Evolutionary conservation across 2,113 vertebrate genomes (phyloP), one percentile per base, ranked within the genome.

Genomic region (Rhinogobius similis): DNA sequence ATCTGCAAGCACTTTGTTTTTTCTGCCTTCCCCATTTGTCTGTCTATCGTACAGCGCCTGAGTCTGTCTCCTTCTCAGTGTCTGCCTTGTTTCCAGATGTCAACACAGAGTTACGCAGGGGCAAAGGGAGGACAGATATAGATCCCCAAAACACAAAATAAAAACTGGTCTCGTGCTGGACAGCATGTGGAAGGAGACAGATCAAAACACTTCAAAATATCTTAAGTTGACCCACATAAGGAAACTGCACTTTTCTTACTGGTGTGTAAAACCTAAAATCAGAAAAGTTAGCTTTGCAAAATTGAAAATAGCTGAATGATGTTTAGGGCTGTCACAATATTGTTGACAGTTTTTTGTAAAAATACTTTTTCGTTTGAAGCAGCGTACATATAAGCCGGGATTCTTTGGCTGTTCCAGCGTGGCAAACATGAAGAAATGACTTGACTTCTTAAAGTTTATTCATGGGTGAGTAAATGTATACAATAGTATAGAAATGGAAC

Each of bases 1-100:
- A 87, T 87, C 81, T 88, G 81, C 83, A 70, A 86, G 75, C 73
- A 67, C 27, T 62, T 74, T 83, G 65, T 82, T 84, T 73, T 67
- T 83, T 77, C 46, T 26, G 69, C 75, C 61, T 84, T 85, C 82
- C 78, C 62, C 69, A 77, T 79, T 86, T 76, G 74, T 82, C 67
- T 11, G 58, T 78, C 70, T 66, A 26, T 76, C 26, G 29, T 29
- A 20, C 56, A 44, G 39, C 50, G 68, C 65, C 73, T 70, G 50
- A 77, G 61, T 68, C 64, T 63, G 67, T n/a, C 23, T 70, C 65
- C 20, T 62, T 79, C 76, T 81, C 70, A 43, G 58, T 58, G 61
- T 65, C 58, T 59, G 62, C 68, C 75, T 67, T 65, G 39, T 70
- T 66, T 77, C 64, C 66, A 69, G 63, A 72, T 10, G 7, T 55